Evolutionary conservation across 2,113 vertebrate genomes (phyloP), one percentile per base, ranked within the genome.

Genomic region (Passer montanus): DNA sequence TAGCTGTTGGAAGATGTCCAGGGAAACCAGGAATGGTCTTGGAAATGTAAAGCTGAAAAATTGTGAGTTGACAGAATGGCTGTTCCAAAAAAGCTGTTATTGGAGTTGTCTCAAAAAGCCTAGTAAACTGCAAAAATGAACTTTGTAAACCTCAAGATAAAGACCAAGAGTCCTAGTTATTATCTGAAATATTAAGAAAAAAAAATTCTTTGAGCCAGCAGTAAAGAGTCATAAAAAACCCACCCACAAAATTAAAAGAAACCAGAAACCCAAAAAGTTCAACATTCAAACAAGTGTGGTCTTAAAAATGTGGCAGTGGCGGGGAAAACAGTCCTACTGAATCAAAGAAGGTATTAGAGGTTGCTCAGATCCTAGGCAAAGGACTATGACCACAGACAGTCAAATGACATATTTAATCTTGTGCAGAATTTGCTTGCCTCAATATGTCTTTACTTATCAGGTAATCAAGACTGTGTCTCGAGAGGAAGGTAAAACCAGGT

Each of bases 401-500:
- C 73, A 64, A 78, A 43, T 21, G 17, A 75, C 37, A 91, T 86
- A 33, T 52, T 84, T 80, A 43, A 77, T 89, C 60, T 55, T 78
- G 52, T 28, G 84, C 21, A 53, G 58, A 84, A 87, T 64, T 60
- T 84, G 73, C 47, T 79, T 91, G 77, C 20, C 58, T 52, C 16
- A 14, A 4, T n/a, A 41, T 28, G 58, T 15, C 72, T 31, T n/a
- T 81, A 50, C 59, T 50, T 90, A 93, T 26, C 83, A 92, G 55
- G 19, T 53, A 88, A 33, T n/a, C 15, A 41, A 74, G 72, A 74
- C 24, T 46, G 15, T 74, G 56, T 60, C n/a, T 85, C 31, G 15
- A 74, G 28, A 64, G 52, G 66, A 89, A 94, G 70, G 72, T 80
- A 83, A 92, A 86, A 80, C 18, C 58, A 85, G 62, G 56, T 64